Base-by-base conservation (phyloP, 1,140 invertebrate species). In the Eumeta japonica region DNA sequence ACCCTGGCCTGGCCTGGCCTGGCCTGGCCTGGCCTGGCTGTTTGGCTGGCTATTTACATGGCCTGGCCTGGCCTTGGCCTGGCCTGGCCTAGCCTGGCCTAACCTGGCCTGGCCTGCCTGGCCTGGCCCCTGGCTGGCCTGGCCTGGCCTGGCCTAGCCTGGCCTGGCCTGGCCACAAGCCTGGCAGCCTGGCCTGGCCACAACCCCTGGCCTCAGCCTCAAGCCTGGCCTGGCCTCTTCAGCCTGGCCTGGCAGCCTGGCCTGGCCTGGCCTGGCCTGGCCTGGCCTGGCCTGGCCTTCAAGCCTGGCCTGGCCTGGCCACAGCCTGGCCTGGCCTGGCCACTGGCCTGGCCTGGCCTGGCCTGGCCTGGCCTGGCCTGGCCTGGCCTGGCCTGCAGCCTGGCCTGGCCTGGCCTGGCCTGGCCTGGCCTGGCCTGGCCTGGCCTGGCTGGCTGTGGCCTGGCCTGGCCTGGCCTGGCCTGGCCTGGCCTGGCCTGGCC, bases 371-470 rank as follows among this genome's bases (percentile, higher is more conserved):
- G n/a, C 20, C 20, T n/a, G 20, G n/a, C 20, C 20, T 24, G 20
- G n/a, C 20, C 20, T n/a, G 20, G n/a, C 20, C 20, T 24, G n/a
- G n/a, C n/a, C n/a, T n/a, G n/a, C n/a, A n/a, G n/a, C n/a, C n/a
- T n/a, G n/a, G n/a, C n/a, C n/a, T n/a, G 20, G n/a, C 20, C 20
- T 24, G 20, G n/a, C 20, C 20, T 24, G 20, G n/a, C 20, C 45
- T 31, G 11, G 48, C 24, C 46, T 39, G 36, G 37, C 47, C 45
- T 24, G 20, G n/a, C 20, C 20, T 24, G 20, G n/a, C 20, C 45
- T 31, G 39, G 28, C 20, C 20, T 24, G 20, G n/a, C 20, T n/a
- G 5, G 20, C 5, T 7, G 5, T 24, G 20, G n/a, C 20, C 20
- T 24, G 20, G n/a, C 20, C 20, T 24, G 20, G n/a, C 20, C 20